Evolutionary conservation across 1,140 invertebrate genomes (phyloP), one percentile per base, ranked within the genome.

Genomic region (Bombus difficillimus): DNA sequence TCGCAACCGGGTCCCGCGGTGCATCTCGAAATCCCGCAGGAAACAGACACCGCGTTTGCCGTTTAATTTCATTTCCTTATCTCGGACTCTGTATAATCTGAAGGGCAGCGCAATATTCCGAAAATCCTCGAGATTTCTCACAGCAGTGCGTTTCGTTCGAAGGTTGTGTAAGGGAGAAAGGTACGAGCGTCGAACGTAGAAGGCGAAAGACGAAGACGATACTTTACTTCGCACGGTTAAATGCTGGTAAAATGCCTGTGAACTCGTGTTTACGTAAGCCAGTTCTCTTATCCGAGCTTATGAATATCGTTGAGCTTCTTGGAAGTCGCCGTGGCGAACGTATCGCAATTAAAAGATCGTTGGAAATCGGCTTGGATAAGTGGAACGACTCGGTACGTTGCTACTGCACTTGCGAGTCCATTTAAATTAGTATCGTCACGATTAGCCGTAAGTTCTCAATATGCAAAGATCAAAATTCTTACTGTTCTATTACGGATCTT

Each of bases 41-140:
- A 88, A 85, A 37, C 57, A 83, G 87, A 88, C 81, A 78, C 69
- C 64, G 73, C 72, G 75, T 85, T 76, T 53, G 74, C 76, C 88
- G 78, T 88, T 89, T 89, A 89, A 89, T 88, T 89, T 89, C 88
- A 88, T 83, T 89, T 81, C 73, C 71, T 47, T 83, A 78, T 80
- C 82, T 81, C 73, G 88, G 87, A 87, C 87, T 79, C 79, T n/a
- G 78, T 75, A 81, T 88, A 85, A 89, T 85, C 83, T 62, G 77
- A 81, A 76, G 41, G 37, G 41, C 1, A 47, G 39, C 72, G 86
- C 83, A 78, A 88, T 89, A 88, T 85, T 81, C 76, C 86, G 32
- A 83, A 88, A 64, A 78, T 83, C 62, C 86, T 74, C 81, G 66
- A 64, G 83, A 88, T 85, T 72, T 59, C 81, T 83, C 53, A 57